These are phyloP conservation scores for Dicaeum eximium DNA, from an alignment of 2,113 vertebrate species.

Conservation along the genomic window DNA sequence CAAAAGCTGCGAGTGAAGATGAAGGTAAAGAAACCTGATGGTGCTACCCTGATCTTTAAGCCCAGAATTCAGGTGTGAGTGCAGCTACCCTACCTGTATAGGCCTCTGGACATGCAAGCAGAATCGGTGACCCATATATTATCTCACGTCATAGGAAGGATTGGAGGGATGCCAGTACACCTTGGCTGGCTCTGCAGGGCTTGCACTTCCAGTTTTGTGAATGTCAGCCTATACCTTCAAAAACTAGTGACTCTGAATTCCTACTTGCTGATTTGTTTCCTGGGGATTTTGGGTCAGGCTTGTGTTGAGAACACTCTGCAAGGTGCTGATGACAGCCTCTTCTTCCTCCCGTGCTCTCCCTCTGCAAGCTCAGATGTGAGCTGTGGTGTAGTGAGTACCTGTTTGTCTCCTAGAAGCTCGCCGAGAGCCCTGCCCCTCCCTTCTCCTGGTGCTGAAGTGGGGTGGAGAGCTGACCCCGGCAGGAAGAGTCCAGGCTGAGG, in stretches of 20 bases:
- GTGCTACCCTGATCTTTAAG: neutral
- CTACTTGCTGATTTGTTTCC: neutral
- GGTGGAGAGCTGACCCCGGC: constrained; percentile 94
- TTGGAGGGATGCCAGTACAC: neutral
- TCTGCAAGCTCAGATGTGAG: neutral
- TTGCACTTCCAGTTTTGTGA: neutral
- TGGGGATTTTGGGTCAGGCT: neutral
- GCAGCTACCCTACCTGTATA: neutral
- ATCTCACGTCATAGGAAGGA: neutral
- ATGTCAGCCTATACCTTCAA: neutral
- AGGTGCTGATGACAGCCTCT: neutral
- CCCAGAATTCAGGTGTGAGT: neutral
- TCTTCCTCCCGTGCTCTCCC: neutral
- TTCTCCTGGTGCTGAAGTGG: constrained; percentile 96
- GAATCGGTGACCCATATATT: neutral
- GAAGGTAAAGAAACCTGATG: constrained; percentile 78
- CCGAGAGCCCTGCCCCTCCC: constrained; percentile 77
- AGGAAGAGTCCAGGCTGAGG: constrained; percentile 93
- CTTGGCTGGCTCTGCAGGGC: neutral
- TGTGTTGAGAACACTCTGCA: neutral
- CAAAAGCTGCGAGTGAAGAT: constrained; percentile 89
- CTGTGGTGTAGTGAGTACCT: neutral
- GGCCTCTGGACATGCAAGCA: neutral
- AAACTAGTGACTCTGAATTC: neutral
- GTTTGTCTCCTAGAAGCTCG: constrained; percentile 76